A percentile compares a stretch with the other conserved stretches of the same genome.
Evolutionary conservation across 2,888 invertebrate genomes (phyloP).

Genomic region (Scaptomyza cyrtandrae): DNA sequence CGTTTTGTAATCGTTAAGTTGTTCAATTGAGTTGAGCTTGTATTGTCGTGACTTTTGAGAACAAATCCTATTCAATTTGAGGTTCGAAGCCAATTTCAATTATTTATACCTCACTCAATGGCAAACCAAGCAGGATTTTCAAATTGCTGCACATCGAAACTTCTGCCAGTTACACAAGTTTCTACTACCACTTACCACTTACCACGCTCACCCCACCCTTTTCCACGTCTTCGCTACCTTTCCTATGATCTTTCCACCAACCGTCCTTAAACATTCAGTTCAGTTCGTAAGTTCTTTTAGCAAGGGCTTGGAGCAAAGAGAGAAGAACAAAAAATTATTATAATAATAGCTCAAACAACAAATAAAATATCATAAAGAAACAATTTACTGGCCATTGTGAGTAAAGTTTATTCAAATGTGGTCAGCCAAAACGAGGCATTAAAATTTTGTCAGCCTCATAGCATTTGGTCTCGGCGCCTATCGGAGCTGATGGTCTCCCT

Average conservation of each 20-base stretch:
- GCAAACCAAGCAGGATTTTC: conserved; percentile 24
- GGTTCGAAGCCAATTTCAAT: conserved; percentile 38
- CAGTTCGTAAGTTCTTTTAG: conserved; percentile 44
- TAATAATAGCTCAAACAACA: conserved; percentile 21
- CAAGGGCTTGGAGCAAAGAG: conserved; percentile 7
- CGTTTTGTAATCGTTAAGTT: too few species aligned
- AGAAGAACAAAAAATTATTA: conserved; percentile 14
- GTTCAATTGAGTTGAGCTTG: conserved; percentile 15
- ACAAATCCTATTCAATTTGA: conserved; percentile 36
- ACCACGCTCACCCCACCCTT: not conserved
- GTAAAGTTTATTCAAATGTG: conserved; percentile 44
- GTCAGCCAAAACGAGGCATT: conserved; percentile 25
- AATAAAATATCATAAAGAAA: not conserved
- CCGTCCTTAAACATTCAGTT: conserved; percentile 62
- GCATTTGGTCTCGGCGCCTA: conserved; percentile 46
- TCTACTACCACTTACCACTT: too few species aligned
- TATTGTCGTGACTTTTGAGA: conserved; percentile 10
- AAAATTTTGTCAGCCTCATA: too few species aligned
- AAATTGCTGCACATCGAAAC: conserved; percentile 35
- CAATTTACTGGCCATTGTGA: not conserved
- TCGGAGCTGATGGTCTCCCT: conserved; percentile 3
- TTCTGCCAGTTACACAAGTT: conserved; percentile 5
- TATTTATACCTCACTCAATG: conserved; percentile 39
- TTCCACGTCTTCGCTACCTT: too few species aligned
- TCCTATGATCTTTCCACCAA: too few species aligned